These are phyloP conservation scores for Apis dorsata DNA, from an alignment of 1,140 invertebrate species.

Conservation along the genomic window DNA sequence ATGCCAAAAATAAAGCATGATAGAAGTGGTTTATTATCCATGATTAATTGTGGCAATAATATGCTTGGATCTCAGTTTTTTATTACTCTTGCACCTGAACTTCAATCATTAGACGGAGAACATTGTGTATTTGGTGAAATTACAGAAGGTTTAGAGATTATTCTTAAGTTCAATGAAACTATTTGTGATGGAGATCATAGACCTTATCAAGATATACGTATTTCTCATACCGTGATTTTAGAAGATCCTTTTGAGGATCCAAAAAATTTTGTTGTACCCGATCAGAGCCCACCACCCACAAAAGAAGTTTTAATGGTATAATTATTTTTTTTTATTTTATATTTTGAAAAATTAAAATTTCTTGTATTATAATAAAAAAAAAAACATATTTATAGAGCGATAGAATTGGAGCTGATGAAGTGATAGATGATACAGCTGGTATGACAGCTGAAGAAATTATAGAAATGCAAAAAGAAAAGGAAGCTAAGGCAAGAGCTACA, in stretches of 20 bases:
- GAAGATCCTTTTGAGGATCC: constrained; percentile 98
- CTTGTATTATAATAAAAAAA: background rate
- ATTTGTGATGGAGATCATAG: constrained; percentile 95
- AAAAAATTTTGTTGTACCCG: constrained; percentile 87
- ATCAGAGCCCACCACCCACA: constrained; percentile 92
- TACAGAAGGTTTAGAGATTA: constrained; percentile 93
- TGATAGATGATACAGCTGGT: constrained; percentile 94
- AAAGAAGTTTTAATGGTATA: constrained; percentile 86
- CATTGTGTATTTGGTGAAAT: constrained; percentile 99
- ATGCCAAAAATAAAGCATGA: constrained; percentile 95
- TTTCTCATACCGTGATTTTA: constrained; percentile 97
- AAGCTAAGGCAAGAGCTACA: constrained; percentile 97
- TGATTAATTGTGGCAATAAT: constrained; percentile 96
- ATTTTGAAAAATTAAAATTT: background rate
- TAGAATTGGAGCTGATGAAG: constrained; percentile 96
- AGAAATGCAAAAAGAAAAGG: constrained; percentile 93
- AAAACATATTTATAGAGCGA: constrained; percentile 82
- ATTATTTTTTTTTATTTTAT: background rate
- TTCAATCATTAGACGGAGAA: constrained; percentile 94
- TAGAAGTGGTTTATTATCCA: constrained; percentile 92
- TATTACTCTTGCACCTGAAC: constrained; percentile 92
- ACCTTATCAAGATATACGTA: constrained; percentile 97
- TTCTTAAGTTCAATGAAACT: constrained; percentile 94
- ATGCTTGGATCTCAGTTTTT: constrained; percentile 99
- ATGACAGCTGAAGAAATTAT: constrained; percentile 91